Percentiles rank a stretch among this genome's conserved stretches.
Evolutionary conservation across 2,113 vertebrate genomes (phyloP).

Genomic region (Silurus asotus): DNA sequence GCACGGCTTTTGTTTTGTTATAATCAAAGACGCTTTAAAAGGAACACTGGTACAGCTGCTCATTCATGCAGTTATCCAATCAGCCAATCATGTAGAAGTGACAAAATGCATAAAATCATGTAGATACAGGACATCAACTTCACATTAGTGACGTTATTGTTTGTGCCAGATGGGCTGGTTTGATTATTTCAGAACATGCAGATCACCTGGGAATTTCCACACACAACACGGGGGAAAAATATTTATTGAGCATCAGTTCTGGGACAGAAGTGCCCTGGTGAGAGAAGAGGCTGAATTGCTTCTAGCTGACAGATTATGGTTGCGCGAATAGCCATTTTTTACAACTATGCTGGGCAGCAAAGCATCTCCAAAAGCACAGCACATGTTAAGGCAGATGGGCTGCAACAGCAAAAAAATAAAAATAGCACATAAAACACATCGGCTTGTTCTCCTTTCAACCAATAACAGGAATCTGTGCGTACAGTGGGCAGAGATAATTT

Average conservation of each 20-base stretch:
- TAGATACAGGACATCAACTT: neutral
- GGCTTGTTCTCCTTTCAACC: neutral
- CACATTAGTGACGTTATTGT: neutral
- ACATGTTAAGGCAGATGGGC: neutral
- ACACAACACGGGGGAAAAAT: neutral
- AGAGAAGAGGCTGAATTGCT: neutral
- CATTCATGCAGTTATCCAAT: neutral
- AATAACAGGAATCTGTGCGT: neutral
- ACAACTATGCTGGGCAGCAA: neutral
- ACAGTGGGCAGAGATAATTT: neutral
- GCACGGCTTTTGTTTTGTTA: neutral
- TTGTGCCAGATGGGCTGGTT: neutral
- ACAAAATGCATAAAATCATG: neutral
- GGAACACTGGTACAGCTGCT: neutral
- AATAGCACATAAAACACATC: no score
- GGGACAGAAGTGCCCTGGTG: neutral
- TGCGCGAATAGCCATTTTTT: neutral
- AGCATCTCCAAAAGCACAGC: neutral
- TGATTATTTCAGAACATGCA: neutral
- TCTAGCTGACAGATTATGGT: neutral
- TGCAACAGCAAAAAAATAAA: no score
- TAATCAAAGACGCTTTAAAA: neutral
- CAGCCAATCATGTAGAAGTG: neutral
- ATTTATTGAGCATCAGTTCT: neutral
- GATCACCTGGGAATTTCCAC: neutral